phyloP scores from a whole-genome alignment of 92 coral and sea anemone species.

The Galaxea fascicularis region DNA sequence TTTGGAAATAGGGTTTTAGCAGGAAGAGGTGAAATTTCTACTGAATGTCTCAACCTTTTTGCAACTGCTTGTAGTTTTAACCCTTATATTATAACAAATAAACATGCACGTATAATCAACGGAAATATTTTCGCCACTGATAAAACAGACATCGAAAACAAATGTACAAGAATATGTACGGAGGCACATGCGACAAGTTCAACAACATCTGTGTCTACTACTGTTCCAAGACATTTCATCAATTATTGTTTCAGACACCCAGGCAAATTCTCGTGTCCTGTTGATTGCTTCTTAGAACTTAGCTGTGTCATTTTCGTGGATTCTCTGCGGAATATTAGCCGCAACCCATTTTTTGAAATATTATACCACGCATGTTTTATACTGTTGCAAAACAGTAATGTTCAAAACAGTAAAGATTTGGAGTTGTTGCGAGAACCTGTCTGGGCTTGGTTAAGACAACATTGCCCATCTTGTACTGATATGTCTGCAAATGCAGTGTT shows the following conservation, averaged over 20 bases:
- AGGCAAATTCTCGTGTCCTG: conserved; percentile 23
- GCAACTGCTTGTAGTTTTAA: no score
- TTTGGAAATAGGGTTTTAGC: no score
- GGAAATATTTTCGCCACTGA: conserved; percentile 21
- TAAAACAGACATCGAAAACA: conserved; percentile 10
- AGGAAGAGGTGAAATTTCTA: no score
- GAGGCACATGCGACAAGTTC: conserved; percentile 20
- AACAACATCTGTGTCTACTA: not conserved
- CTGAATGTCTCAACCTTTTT: no score
- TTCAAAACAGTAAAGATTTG: conserved; percentile 10
- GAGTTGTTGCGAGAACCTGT: conserved; percentile 22
- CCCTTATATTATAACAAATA: not conserved
- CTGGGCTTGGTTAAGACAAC: conserved; percentile 2
- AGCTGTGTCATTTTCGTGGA: conserved; percentile 25
- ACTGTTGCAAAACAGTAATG: conserved; percentile 23
- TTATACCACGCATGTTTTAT: conserved; percentile 21
- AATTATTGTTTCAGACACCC: conserved; percentile 12
- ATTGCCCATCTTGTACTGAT: conserved; percentile 12
- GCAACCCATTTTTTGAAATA: conserved; percentile 31
- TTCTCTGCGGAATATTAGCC: conserved; percentile 17
- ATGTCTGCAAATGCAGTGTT: conserved; percentile 15
- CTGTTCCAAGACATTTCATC: conserved; percentile 27
- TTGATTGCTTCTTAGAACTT: conserved; percentile 34
- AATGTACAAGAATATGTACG: conserved; percentile 14
- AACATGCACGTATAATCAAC: conserved; percentile 15